Evolutionary conservation across 2,113 vertebrate genomes (phyloP).

Genomic region (Nettapus auritus): DNA sequence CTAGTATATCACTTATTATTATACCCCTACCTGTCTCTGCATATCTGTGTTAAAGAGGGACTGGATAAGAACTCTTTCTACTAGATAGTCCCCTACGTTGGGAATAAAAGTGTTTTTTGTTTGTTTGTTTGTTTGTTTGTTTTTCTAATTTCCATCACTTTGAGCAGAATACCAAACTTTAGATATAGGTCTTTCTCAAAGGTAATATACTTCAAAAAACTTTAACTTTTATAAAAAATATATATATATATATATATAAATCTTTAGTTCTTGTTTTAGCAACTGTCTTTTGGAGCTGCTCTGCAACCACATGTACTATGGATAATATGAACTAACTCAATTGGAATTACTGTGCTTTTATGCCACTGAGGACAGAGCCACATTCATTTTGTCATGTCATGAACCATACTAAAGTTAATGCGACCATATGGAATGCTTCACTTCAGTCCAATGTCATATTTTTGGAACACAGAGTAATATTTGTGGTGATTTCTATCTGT

Average conservation of each 20-base stretch:
- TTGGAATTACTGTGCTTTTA: neutral
- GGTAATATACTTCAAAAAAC: neutral
- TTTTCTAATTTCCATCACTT: slow-evolving; percentile 25
- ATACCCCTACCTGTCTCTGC: neutral
- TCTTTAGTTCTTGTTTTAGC: neutral
- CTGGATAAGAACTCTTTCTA: neutral
- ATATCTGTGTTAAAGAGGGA: slow-evolving; percentile 17
- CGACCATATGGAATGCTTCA: neutral
- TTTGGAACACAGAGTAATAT: neutral
- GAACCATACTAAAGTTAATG: neutral
- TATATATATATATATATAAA: too few species aligned
- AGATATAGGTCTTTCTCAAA: neutral
- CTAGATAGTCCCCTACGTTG: neutral
- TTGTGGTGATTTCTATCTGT: neutral
- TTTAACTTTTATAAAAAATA: too few species aligned
- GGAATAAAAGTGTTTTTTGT: neutral
- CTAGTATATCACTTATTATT: neutral
- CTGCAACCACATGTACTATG: neutral
- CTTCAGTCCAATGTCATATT: neutral
- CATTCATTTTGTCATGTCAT: neutral
- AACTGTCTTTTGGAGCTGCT: neutral
- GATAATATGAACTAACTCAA: neutral
- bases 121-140: neutral
- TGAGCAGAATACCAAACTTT: neutral
- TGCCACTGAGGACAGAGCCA: neutral